Evolutionary conservation across 1,140 invertebrate genomes (phyloP).

Genomic region (Lasaia peninsularis): DNA sequence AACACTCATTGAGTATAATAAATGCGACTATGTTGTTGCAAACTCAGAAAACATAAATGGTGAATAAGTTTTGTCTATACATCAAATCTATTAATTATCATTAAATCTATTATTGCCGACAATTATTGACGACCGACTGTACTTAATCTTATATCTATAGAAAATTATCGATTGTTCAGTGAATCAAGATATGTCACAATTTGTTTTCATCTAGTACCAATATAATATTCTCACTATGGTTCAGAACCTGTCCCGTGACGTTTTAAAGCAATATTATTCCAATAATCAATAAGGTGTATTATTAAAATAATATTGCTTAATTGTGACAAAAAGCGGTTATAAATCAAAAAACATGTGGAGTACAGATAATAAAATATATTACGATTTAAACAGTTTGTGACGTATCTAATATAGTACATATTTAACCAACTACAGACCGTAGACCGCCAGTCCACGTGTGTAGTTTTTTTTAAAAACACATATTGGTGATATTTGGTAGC

Average conservation of each 20-base stretch:
- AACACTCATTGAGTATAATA: conserved; percentile 1
- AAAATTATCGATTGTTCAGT: neutral
- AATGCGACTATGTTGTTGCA: neutral
- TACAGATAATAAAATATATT: neutral
- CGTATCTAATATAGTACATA: neutral
- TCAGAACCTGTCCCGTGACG: neutral
- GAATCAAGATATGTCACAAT: neutral
- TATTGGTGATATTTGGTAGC: too few relatives aligned
- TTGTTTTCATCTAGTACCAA: neutral
- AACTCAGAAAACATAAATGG: neutral
- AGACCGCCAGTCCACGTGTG: too few relatives aligned
- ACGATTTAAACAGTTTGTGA: neutral
- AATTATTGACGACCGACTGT: neutral
- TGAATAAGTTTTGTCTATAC: neutral
- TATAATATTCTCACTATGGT: neutral
- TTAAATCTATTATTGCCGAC: too few relatives aligned
- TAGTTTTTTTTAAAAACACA: too few relatives aligned
- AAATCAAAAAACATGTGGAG: neutral
- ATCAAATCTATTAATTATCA: too few relatives aligned
- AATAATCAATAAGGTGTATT: too few relatives aligned
- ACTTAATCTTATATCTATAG: conserved; percentile 4
- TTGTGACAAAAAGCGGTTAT: too few relatives aligned
- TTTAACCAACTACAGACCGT: too few relatives aligned
- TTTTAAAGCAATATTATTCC: too few relatives aligned
- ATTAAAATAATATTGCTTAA: too few relatives aligned